Conservation (phyloP, 2,113 vertebrate species). For the Sphyrna mokarran region DNA sequence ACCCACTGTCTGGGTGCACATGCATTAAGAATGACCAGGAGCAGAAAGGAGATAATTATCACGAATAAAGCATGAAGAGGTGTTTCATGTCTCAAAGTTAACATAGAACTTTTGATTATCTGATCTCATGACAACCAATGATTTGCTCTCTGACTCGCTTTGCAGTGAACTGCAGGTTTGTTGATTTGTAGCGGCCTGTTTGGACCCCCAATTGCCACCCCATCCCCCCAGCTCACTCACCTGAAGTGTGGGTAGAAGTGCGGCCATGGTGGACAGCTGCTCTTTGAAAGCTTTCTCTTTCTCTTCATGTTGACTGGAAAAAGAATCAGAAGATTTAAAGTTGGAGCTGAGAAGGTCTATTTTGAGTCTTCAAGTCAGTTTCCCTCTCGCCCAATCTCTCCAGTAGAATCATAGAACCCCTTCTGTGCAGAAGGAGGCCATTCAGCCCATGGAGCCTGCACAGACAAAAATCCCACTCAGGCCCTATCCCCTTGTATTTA, state of each 20-base stretch:
- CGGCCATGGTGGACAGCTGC: slow-evolving; percentile 73
- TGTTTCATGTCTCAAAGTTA: not conserved
- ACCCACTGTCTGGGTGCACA: not conserved
- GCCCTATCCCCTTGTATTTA: no score
- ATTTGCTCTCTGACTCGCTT: not conserved
- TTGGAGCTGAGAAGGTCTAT: not conserved
- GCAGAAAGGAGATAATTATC: not conserved
- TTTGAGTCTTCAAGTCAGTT: not conserved
- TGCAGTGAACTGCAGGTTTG: not conserved
- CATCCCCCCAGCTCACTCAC: slow-evolving; percentile 47
- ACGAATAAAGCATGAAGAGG: not conserved
- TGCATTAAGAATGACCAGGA: not conserved
- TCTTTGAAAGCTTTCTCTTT: slow-evolving; percentile 83
- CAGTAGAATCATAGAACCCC: not conserved
- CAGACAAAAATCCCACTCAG: no score
- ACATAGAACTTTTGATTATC: not conserved
- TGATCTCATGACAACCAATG: not conserved
- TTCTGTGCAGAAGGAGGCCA: no score
- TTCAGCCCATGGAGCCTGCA: no score
- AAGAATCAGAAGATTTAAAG: slow-evolving; percentile 26
- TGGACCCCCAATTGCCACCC: no score
- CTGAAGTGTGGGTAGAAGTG: slow-evolving; percentile 80
- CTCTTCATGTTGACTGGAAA: slow-evolving; percentile 77
- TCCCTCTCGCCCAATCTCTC: not conserved
- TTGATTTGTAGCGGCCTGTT: not conserved